Base-by-base conservation (phyloP, 2,888 invertebrate genomes). In the Lithophane leautieri region DNA sequence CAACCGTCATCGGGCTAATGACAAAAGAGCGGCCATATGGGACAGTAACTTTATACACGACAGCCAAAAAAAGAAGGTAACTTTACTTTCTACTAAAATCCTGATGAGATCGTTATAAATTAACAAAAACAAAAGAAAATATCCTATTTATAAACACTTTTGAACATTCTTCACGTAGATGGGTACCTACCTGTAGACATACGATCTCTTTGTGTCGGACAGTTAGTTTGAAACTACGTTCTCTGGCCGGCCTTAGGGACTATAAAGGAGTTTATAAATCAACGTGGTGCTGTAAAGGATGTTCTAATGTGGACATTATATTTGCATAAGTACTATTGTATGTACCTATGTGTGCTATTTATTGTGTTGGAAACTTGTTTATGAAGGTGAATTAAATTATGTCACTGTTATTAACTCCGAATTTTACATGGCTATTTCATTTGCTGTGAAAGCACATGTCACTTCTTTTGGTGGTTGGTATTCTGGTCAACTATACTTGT, bases 291-390 rank as follows among this genome's bases (percentile, higher is more conserved):
- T 66, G 62, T 83, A 76, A 54, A 83, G 83, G 80, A 83, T 80
- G 56, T 70, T 70, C 80, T 83, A 82, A 82, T 82, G 82, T 80
- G 76, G 76, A 83, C 84, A 83, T 80, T 47, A 83, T 70, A 82
- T 82, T 82, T 80, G 84, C 84, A 82, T 82, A 82, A 72, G 76
- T 58, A 76, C 76, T 68, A 34, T 82, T 62, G 42, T 58, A 22
- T 68, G 56, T 58, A n/a, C 63, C 40, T 69, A 14, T 58, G 47
- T 50, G 16, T 44, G 22, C 50, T 34, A 58, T 79, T 76, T 69
- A 79, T 62, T 83, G 58, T 79, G 68, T 50, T 69, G 9, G 9
- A 67, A 71, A 69, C 19, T 75, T 66, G 71, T 82, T 72, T 70
- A 76, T 76, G 54, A 8, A 69, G 44, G 60, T 71, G 50, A 56